Conservation (phyloP, 2,888 invertebrate genomes). For the Netelia fuscicornis region DNA sequence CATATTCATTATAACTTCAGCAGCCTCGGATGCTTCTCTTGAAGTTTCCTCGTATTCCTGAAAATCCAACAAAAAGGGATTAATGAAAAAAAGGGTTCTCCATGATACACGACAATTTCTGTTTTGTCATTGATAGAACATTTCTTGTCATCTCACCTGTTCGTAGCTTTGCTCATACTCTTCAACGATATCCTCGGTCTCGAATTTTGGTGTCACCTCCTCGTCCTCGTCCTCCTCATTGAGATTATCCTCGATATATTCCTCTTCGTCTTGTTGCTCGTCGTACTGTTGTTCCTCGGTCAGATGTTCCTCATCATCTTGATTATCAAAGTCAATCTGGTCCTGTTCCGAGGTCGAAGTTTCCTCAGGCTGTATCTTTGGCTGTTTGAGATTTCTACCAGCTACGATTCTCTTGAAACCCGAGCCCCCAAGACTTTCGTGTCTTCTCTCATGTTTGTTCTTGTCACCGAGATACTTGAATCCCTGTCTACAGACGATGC, state of each 20-base stretch:
- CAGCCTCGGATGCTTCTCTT: slow-evolving; percentile 79
- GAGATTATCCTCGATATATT: slow-evolving; percentile 71
- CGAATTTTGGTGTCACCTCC: slow-evolving; percentile 63
- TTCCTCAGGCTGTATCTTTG: slow-evolving; percentile 69
- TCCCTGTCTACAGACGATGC: slow-evolving; percentile 81
- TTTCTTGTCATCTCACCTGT: slow-evolving; percentile 66
- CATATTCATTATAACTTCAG: slow-evolving; percentile 81
- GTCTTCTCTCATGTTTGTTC: slow-evolving; percentile 83
- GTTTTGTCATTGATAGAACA: slow-evolving; percentile 11
- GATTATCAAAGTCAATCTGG: slow-evolving; percentile 70
- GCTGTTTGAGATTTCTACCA: slow-evolving; percentile 78
- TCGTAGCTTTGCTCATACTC: slow-evolving; percentile 66
- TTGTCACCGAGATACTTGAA: slow-evolving; percentile 84
- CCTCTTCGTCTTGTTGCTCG: slow-evolving; percentile 67
- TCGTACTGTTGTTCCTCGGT: slow-evolving; percentile 74
- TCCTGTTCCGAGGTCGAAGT: slow-evolving; percentile 78
- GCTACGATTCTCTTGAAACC: slow-evolving; percentile 83
- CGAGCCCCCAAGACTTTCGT: slow-evolving; percentile 82
- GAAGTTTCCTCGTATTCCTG: slow-evolving; percentile 82
- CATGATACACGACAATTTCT: too few species aligned
- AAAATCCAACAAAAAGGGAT: slow-evolving; percentile 69
- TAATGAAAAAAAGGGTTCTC: slow-evolving; percentile 3
- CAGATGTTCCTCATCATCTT: slow-evolving; percentile 69
- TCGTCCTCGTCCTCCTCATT: slow-evolving; percentile 72
- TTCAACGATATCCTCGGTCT: slow-evolving; percentile 56